These are phyloP conservation scores for Sminthurides aquaticus DNA, from an alignment of 2,888 invertebrate species.

Conservation along the genomic window DNA sequence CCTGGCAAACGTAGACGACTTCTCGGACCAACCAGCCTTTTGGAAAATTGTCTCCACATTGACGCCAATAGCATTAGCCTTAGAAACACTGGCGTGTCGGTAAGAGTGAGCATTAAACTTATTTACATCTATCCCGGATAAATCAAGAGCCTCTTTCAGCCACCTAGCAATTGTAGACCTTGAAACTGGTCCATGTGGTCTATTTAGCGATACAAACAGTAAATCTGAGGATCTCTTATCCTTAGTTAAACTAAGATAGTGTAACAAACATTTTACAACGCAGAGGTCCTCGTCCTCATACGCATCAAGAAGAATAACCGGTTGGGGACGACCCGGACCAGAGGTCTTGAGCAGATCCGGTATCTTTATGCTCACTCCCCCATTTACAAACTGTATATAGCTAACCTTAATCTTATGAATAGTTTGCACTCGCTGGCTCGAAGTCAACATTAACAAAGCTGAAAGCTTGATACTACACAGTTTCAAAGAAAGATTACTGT, in stretches of 20 bases:
- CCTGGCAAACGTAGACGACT: conserved; percentile 8
- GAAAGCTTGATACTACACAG: conserved; percentile 10
- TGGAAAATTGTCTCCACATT: conserved; percentile 10
- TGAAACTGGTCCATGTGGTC: conserved; percentile 3
- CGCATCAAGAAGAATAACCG: background rate
- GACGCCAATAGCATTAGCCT: background rate
- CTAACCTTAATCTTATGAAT: conserved; percentile 2
- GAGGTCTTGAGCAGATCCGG: conserved; percentile 11
- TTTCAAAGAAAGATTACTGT: conserved; percentile 5
- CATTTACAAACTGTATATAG: background rate
- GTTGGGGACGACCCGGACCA: background rate
- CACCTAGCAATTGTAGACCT: conserved; percentile 14
- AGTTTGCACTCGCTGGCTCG: conserved; percentile 19
- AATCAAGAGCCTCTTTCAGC: conserved; percentile 4
- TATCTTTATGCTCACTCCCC: background rate
- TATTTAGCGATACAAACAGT: conserved; percentile 2
- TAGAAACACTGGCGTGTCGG: conserved; percentile 16
- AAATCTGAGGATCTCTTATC: background rate
- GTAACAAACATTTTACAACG: background rate
- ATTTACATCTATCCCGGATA: conserved; percentile 11
- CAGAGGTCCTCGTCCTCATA: background rate
- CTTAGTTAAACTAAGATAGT: conserved; percentile 6
- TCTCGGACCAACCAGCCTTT: conserved; percentile 15
- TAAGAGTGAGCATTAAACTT: conserved; percentile 16
- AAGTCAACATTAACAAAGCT: conserved; percentile 12